Evolutionary conservation across 2,888 invertebrate genomes (phyloP).

Genomic region (Danaus chrysippus): DNA sequence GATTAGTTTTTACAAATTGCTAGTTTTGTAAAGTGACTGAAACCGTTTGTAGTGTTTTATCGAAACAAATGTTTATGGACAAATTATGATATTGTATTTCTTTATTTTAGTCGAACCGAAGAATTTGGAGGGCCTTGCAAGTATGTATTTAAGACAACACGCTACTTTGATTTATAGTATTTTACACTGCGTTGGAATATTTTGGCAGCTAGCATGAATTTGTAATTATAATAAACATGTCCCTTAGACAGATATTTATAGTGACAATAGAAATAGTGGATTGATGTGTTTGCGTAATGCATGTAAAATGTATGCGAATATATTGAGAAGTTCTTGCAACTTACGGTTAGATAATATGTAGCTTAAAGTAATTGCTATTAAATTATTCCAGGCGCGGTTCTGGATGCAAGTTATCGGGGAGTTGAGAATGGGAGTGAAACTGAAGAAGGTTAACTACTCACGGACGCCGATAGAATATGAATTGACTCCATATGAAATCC

Average conservation of each 20-base stretch:
- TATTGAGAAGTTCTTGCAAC: slow-evolving; percentile 35
- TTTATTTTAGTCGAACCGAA: slow-evolving; percentile 82
- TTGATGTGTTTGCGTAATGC: slow-evolving; percentile 5
- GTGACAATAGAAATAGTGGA: slow-evolving; percentile 1
- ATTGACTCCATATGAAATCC: slow-evolving; percentile 96
- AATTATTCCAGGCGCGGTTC: slow-evolving; percentile 87
- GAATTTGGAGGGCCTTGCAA: slow-evolving; percentile 89
- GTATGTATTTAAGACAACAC: slow-evolving; percentile 75
- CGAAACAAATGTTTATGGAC: neutral
- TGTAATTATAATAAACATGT: slow-evolving; percentile 7
- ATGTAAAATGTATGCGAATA: neutral
- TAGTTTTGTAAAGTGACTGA: no score
- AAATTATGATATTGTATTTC: slow-evolving; percentile 17
- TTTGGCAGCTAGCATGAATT: slow-evolving; percentile 1
- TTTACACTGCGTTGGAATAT: slow-evolving; percentile 14
- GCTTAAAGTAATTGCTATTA: slow-evolving; percentile 33
- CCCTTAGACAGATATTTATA: neutral
- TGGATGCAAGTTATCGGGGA: slow-evolving; percentile 98
- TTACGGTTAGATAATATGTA: slow-evolving; percentile 43
- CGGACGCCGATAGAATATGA: slow-evolving; percentile 93
- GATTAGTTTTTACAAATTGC: no score
- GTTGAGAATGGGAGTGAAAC: slow-evolving; percentile 92
- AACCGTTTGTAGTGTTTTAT: neutral
- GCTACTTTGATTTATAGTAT: slow-evolving; percentile 17
- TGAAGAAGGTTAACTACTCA: slow-evolving; percentile 91